Evolutionary conservation across 2,888 invertebrate species (phyloP).

Genomic region (Phyto melanocephala): DNA sequence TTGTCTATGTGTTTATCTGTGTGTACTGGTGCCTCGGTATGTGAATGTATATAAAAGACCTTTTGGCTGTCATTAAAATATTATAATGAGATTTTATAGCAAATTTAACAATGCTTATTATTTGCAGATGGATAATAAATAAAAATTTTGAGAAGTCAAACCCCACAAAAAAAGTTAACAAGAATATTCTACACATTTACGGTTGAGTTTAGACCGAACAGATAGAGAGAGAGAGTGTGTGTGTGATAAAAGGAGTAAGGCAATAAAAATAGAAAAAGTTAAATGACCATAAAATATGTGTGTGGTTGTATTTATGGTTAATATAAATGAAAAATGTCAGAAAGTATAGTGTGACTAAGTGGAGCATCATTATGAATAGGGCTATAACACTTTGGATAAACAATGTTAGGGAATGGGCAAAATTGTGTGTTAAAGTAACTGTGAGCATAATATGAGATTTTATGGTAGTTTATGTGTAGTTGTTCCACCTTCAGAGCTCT

Average conservation of each 20-base stretch:
- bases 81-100: conserved; percentile 22
- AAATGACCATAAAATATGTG: conserved; percentile 14
- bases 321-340: conserved; percentile 23
- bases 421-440: background rate
- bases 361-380: background rate
- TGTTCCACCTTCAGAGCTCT: background rate
- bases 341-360: conserved; percentile 5
- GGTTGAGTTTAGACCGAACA: background rate
- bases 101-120: conserved; percentile 39
- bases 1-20: background rate
- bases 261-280: background rate
- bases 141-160: background rate
- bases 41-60: background rate
- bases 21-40: too few relatives aligned
- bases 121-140: background rate
- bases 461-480: background rate
- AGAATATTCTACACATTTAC: background rate
- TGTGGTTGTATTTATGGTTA: conserved; percentile 29
- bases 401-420: background rate
- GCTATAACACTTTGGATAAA: conserved; percentile 12
- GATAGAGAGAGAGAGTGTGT: too few relatives aligned
- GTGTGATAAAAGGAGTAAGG: background rate
- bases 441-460: background rate
- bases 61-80: conserved; percentile 34
- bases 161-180: background rate